phyloP scores from a whole-genome alignment of 2,113 vertebrate genomes.

The Strix aluco region DNA sequence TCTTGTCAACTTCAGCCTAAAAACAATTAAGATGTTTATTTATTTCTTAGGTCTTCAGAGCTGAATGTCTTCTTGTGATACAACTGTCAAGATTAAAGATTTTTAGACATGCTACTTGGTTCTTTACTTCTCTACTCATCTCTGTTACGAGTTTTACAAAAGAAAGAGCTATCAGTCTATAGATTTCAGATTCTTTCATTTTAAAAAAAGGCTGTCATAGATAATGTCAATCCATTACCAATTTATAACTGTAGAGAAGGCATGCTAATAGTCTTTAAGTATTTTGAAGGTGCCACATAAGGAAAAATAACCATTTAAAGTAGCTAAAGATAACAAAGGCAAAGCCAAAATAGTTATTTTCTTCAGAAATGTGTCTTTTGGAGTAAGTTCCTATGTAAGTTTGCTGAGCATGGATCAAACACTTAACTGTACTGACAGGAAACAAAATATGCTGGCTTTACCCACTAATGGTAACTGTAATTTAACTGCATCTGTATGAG shows the following conservation, averaged over 20 bases:
- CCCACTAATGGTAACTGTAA: not conserved
- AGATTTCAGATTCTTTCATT: not conserved
- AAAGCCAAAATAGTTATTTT: not conserved
- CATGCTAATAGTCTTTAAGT: not conserved
- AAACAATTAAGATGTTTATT: slow-evolving; percentile 19
- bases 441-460: not conserved
- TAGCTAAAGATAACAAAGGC: not conserved
- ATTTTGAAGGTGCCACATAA: not conserved
- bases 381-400: not conserved
- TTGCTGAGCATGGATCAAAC: not conserved
- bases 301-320: not conserved
- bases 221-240: not conserved
- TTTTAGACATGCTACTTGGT: not conserved
- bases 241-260: not conserved
- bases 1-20: slow-evolving; percentile 94
- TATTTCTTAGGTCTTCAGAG: not conserved
- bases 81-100: not conserved
- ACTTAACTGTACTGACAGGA: not conserved
- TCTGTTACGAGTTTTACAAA: not conserved
- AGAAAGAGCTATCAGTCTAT: not conserved
- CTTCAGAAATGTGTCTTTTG: not conserved
- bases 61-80: not conserved
- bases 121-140: not conserved
- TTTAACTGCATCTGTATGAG: not conserved
- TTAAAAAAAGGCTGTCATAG: not conserved